Base-by-base conservation (phyloP, 64 coral and sea anemone genomes). In the Montipora efflorescens region DNA sequence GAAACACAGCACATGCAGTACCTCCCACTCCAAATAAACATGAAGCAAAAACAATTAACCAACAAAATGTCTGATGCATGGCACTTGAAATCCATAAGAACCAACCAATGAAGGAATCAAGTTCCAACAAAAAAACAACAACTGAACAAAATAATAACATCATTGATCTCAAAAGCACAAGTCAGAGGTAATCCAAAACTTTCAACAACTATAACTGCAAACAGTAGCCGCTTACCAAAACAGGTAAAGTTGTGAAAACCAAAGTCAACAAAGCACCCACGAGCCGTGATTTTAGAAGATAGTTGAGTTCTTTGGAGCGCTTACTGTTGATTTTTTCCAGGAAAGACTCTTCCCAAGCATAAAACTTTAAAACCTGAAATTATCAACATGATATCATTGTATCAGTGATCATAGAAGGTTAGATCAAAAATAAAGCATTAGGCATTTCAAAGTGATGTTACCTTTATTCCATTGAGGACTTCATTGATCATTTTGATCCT, bases 341-440 rank as follows among this genome's bases (percentile, higher is more conserved):
- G 72, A 90, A 93, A 12, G 95, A 96, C n/a, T 93, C 79, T 81
- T 96, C 95, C 95, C 95, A 96, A 0, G 95, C 95, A 48, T 96
- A 96, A n/a, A 96, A 91, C 79, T 96, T 96, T 7, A 96, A 74
- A 5, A 96, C 81, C 95, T 96, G 61, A 14, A 74, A 36, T 36
- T 36, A 36, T 23, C 21, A 55, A 84, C 19, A 76, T 59, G 22
- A 59, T 62, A 18, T 48, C 76, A 2, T 18, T 74, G 45, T 15
- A 74, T 36, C 23, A 43, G 16, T 74, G 12, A 59, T 47, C n/a
- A 44, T 12, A 73, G 8, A 8, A 14, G 61, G 15, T 14, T 64
- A 64, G 21, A 71, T 6, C 11, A 57, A 57, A 57, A 57, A 57
- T 57, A 11, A 36, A 36, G 36, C 36, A 36, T 36, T 2, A 36